These are phyloP conservation scores for Labia minor DNA, from an alignment of 2,888 invertebrate genomes.

Conservation along the genomic window DNA sequence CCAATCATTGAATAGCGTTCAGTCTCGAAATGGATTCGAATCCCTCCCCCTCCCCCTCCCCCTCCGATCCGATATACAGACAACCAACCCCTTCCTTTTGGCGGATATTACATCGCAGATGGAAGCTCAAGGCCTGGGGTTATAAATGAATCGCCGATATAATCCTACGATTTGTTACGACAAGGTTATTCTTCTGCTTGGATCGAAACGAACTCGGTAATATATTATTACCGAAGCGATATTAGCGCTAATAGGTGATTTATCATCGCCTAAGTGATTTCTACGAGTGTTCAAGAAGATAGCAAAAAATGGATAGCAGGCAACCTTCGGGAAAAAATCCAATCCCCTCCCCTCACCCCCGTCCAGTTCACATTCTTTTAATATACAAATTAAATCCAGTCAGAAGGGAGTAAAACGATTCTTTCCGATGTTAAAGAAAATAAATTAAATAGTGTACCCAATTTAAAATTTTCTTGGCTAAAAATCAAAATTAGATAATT, in stretches of 20 bases:
- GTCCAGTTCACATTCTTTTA: no score
- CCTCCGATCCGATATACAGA: no score
- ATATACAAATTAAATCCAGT: neutral
- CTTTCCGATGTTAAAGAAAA: no score
- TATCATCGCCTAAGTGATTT: constrained; percentile 13
- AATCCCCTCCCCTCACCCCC: neutral
- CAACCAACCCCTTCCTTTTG: neutral
- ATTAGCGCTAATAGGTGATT: constrained; percentile 13
- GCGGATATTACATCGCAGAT: constrained; percentile 13
- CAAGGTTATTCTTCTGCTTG: constrained; percentile 5
- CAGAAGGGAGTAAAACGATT: no score
- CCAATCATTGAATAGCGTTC: neutral
- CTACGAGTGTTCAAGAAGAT: neutral
- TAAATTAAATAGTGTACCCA: no score
- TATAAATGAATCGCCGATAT: constrained; percentile 13
- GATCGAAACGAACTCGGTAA: neutral
- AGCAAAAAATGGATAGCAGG: neutral
- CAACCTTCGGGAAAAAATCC: neutral
- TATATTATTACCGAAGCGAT: constrained; percentile 2
- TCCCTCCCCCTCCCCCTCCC: neutral
- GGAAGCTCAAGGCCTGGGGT: neutral
- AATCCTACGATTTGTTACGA: constrained; percentile 8
- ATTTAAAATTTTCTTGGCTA: no score
- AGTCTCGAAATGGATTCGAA: neutral
- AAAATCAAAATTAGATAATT: no score